phyloP scores from a whole-genome alignment of 2,113 vertebrate species.

The Oreochromis tanganicae region DNA sequence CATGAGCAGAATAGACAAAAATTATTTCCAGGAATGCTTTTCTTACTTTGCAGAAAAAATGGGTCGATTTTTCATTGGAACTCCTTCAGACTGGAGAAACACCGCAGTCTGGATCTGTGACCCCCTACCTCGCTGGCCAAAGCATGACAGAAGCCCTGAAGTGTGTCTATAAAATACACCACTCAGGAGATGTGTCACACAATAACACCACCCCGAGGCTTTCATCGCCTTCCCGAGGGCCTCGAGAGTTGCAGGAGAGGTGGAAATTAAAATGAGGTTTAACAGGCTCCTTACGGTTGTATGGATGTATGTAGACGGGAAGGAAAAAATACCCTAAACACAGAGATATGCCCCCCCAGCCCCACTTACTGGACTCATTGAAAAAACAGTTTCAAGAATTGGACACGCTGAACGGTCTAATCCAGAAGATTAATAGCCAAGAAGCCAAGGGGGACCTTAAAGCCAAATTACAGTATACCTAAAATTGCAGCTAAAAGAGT shows the following conservation, averaged over 20 bases:
- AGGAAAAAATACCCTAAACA: background rate
- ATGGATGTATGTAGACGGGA: background rate
- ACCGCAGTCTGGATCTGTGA: background rate
- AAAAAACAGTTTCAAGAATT: constrained; percentile 28
- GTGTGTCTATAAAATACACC: background rate
- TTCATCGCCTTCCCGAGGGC: background rate
- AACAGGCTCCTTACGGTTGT: background rate
- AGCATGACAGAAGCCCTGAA: background rate
- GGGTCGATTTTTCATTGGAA: background rate
- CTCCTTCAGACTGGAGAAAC: background rate
- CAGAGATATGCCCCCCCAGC: background rate
- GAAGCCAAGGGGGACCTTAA: constrained; percentile 57
- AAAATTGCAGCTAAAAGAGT: constrained; percentile 61
- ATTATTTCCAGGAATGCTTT: background rate
- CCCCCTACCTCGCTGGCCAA: background rate
- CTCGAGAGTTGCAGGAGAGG: background rate
- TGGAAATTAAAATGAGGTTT: background rate
- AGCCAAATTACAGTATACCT: constrained; percentile 65
- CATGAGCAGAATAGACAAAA: accelerated
- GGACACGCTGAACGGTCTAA: constrained; percentile 55
- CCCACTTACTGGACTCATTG: constrained; percentile 14
- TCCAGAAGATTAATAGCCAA: constrained; percentile 64
- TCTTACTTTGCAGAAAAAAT: background rate
- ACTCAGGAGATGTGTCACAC: background rate
- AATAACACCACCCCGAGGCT: background rate